Conservation (phyloP, 2,888 invertebrate species). For the Imbricaverruca yamaguchii region DNA sequence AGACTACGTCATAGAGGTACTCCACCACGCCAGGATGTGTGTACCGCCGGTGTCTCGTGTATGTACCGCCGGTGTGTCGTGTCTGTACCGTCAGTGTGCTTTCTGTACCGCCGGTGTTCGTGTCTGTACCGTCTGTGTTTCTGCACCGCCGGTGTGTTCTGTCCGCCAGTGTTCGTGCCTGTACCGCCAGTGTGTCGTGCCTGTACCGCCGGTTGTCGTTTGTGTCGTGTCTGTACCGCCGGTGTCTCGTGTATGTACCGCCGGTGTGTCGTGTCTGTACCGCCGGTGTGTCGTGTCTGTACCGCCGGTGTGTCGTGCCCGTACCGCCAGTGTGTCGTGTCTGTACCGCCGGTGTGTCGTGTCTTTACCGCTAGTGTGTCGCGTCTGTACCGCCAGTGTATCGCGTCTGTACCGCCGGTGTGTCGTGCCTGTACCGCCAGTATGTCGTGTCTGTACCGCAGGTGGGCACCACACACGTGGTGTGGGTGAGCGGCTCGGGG, state of each 20-base stretch:
- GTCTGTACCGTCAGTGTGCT: background rate
- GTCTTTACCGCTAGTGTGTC: too few relatives aligned
- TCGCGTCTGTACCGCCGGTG: too few relatives aligned
- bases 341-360: constrained; percentile 50
- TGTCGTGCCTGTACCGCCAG: background rate
- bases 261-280: too few relatives aligned
- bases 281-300: too few relatives aligned
- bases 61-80: too few relatives aligned
- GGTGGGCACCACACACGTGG: constrained; percentile 82
- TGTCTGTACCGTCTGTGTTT: constrained; percentile 51
- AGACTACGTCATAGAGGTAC: constrained; percentile 67
- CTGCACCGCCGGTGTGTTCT: too few relatives aligned
- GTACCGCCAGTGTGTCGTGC: too few relatives aligned
- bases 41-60: too few relatives aligned
- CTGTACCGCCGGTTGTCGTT: background rate
- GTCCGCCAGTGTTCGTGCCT: too few relatives aligned
- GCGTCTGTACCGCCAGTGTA: too few relatives aligned
- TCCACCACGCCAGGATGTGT: too few relatives aligned
- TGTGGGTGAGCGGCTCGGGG: constrained; percentile 74
- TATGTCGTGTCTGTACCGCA: constrained; percentile 39
- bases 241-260: constrained; percentile 46
- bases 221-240: constrained; percentile 39
- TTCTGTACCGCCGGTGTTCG: background rate
- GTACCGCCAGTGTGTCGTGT: background rate
- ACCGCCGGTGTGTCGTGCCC: background rate